Evolutionary conservation across 2,888 invertebrate genomes (phyloP), one percentile per base, ranked within the genome.

Genomic region (Xanthia togata): DNA sequence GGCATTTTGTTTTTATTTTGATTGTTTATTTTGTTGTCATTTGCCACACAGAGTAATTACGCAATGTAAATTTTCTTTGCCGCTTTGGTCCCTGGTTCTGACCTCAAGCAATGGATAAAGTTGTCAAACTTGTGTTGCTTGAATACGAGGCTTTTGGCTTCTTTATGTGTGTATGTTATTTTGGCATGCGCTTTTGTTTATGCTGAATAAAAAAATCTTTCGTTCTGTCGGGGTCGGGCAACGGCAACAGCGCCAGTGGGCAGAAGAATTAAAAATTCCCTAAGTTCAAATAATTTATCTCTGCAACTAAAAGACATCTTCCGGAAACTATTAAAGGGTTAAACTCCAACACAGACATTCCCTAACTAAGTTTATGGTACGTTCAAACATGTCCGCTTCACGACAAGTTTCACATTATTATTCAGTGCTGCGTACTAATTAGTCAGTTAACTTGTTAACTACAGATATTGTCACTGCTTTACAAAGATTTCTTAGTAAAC

Each of bases 311-410:
- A 47, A 77, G 31, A 31, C 2, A 65, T 55, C 64, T 82, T 76
- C 31, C 41, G 0, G 23, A 41, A 62, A 77, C 78, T 77, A 62
- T 38, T 17, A 14, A 63, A 70, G 55, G 47, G 41, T 31, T 20
- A 63, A 70, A 31, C 20, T 68, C 35, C 26, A 47, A 60, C 44
- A 20, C 77, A 50, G 79, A 50, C 26, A 68, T 78, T 83, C 50
- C 20, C 17, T 35, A 83, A 83, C 62, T 44, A 26, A 57, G 50
- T 68, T 63, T 11, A 20, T 20, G n/a, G 26, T 31, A 79, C 68
- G 50, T 57, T 78, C 68, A 78, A 78, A 83, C 63, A 79, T 68
- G 83, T 83, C 79, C 2, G 20, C 20, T 14, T 47, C 31, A 14
- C 14, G n/a, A 50, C 62, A 12, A 78, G 63, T 63, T 77, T n/a